phyloP scores from a whole-genome alignment of 2,113 vertebrate genomes.

The Platichthys stellatus region DNA sequence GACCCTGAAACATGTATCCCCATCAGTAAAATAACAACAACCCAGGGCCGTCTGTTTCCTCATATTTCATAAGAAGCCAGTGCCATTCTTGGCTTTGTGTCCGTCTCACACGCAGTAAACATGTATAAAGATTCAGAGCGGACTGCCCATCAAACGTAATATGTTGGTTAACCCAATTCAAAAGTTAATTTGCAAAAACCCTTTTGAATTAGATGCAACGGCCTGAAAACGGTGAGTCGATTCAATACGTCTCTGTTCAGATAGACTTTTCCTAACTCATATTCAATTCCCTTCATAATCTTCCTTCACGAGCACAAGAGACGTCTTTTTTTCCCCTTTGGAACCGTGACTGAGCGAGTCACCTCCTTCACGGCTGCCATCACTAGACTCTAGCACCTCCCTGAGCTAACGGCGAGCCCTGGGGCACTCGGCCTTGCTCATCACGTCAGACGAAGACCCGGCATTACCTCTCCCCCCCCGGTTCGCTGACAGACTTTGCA shows the following conservation, averaged over 20 bases:
- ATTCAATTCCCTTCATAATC: neutral
- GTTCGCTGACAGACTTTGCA: conserved; percentile 29
- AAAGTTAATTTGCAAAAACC: conserved; percentile 4
- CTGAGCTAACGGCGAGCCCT: conserved; percentile 6
- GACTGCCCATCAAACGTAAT: neutral
- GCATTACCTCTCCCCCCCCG: conserved; percentile 4
- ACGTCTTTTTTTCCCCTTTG: neutral
- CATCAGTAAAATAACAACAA: neutral
- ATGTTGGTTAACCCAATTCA: neutral
- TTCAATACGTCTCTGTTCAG: conserved; percentile 4
- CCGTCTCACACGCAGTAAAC: neutral
- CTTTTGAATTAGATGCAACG: neutral
- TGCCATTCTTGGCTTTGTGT: neutral
- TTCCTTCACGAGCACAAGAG: neutral
- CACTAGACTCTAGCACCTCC: conserved; percentile 17
- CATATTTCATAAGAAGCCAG: neutral
- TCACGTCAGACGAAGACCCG: conserved; percentile 21
- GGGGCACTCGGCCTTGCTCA: conserved; percentile 23
- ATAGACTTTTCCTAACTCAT: neutral
- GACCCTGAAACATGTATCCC: too few species aligned
- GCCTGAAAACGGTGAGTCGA: neutral
- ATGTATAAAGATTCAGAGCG: neutral
- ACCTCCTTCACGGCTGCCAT: conserved; percentile 1
- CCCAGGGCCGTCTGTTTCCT: conserved; percentile 8
- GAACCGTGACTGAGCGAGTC: conserved; percentile 9